These are phyloP conservation scores for Glossophaga mutica DNA, from an alignment of 2,797 vertebrate species.

Conservation along the genomic window DNA sequence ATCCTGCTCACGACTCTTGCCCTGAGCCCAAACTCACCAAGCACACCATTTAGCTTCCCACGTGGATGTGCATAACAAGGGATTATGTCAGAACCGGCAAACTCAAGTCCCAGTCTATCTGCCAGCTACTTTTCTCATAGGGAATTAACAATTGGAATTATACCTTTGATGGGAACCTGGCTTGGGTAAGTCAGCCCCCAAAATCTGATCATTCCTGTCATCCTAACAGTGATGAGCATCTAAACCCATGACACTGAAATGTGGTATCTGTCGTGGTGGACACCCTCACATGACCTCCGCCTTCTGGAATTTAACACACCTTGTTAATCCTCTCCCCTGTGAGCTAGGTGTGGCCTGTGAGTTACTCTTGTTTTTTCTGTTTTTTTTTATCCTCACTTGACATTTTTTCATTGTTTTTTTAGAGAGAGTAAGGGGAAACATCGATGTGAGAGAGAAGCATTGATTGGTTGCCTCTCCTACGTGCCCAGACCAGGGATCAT, in stretches of 20 bases:
- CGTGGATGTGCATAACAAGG: background rate
- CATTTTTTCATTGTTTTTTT: no score
- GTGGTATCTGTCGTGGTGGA: background rate
- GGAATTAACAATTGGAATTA: background rate
- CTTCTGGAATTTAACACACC: background rate
- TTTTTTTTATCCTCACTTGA: no score
- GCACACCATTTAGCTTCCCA: background rate
- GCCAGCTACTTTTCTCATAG: background rate
- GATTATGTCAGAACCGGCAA: background rate
- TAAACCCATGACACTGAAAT: background rate
- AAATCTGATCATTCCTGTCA: background rate
- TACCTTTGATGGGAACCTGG: background rate
- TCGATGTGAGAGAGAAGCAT: no score
- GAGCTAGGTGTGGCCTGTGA: background rate
- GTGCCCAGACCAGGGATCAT: no score
- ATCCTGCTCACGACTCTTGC: background rate
- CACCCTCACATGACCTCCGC: rapidly evolving
- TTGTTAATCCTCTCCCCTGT: background rate
- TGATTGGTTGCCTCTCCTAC: no score
- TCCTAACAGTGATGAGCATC: background rate
- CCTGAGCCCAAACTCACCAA: background rate
- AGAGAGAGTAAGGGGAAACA: no score
- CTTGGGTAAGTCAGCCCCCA: no score
- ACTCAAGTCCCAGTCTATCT: background rate
- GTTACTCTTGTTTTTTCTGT: background rate